phyloP scores from a whole-genome alignment of 2,113 vertebrate genomes.

The Datnioides undecimradiatus region DNA sequence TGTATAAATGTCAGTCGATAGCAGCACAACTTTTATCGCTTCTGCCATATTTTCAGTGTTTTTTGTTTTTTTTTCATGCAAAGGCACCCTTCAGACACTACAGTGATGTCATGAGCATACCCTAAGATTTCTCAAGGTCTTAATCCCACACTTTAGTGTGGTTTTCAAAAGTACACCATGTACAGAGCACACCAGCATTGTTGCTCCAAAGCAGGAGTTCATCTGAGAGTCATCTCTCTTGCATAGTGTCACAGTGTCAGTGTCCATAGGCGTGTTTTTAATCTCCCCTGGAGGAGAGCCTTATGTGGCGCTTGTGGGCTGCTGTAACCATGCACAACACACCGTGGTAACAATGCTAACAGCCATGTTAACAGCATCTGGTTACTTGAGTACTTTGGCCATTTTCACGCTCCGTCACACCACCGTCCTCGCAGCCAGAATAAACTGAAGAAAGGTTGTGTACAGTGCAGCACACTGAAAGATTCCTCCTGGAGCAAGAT shows the following conservation, averaged over 20 bases:
- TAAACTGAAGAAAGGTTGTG: slow-evolving; percentile 25
- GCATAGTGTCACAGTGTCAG: slow-evolving; percentile 31
- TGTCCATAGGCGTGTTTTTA: slow-evolving; percentile 45
- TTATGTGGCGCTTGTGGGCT: slow-evolving; percentile 3
- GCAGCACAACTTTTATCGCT: not conserved
- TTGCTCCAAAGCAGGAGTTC: slow-evolving; percentile 46
- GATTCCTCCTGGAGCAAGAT: slow-evolving; percentile 5
- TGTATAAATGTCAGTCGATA: slow-evolving; percentile 12
- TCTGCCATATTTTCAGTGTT: not conserved
- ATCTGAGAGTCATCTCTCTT: slow-evolving; percentile 42
- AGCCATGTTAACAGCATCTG: slow-evolving; percentile 51
- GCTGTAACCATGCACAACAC: slow-evolving; percentile 44
- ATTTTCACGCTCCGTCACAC: slow-evolving; percentile 54
- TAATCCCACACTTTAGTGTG: slow-evolving; percentile 15
- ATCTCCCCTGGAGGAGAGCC: slow-evolving; percentile 32
- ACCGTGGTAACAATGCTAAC: slow-evolving; percentile 39
- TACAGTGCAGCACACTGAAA: not conserved
- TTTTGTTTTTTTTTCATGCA: not conserved
- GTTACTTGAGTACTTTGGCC: slow-evolving; percentile 54
- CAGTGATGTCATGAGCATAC: slow-evolving; percentile 8
- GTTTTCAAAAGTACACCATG: slow-evolving; percentile 60
- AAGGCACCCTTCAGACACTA: not conserved
- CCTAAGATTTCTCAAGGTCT: slow-evolving; percentile 17
- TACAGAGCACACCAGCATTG: slow-evolving; percentile 53
- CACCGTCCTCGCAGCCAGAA: slow-evolving; percentile 26